Percentiles rank a stretch among this genome's conserved stretches.
Conservation (phyloP, 2,797 vertebrate species). For the Silurus lanzhouensis region DNA sequence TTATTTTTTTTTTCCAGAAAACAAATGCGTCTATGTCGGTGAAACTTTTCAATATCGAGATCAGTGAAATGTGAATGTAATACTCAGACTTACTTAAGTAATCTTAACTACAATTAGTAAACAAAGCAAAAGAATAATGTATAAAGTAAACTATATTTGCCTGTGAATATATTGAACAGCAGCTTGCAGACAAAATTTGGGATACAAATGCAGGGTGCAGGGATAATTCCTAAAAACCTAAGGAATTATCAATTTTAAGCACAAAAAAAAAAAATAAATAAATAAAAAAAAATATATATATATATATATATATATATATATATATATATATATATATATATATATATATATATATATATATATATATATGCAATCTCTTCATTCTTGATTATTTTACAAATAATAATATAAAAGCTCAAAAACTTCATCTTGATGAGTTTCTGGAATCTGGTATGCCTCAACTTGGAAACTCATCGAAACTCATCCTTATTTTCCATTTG, state of each 20-base stretch:
- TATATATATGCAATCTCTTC: not conserved
- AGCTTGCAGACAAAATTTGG: not conserved
- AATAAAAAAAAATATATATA: not conserved
- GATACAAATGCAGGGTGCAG: not conserved
- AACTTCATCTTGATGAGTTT: not conserved
- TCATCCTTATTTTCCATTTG: conserved; percentile 33
- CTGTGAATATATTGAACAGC: not conserved
- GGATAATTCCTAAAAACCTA: not conserved
- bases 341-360: not conserved
- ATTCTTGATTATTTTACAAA: not conserved
- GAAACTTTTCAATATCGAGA: not conserved
- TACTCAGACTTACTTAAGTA: not conserved
- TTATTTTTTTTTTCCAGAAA: conserved; percentile 35
- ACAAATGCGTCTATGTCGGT: conserved; percentile 4
- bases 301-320: not conserved
- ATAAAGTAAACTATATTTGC: too few relatives aligned
- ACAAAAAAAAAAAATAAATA: not conserved
- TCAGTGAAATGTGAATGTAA: conserved; percentile 15
- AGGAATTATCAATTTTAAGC: not conserved
- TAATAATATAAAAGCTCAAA: not conserved
- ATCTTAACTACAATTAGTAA: not conserved
- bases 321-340: not conserved
- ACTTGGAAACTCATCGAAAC: not conserved
- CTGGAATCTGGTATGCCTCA: not conserved
- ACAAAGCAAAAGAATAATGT: not conserved